Conservation (phyloP, 2,113 vertebrate species). For the Neogobius melanostomus region DNA sequence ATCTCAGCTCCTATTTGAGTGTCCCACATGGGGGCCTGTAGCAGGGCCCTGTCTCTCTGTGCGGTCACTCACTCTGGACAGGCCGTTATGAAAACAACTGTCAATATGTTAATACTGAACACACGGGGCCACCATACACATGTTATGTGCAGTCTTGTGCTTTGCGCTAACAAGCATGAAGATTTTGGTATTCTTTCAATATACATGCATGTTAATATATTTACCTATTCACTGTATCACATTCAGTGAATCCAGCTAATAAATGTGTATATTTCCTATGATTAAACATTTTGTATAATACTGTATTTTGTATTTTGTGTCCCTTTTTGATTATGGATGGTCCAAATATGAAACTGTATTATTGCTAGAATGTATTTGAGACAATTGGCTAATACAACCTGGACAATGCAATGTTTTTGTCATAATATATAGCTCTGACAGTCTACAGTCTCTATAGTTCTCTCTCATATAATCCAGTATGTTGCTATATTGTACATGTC, state of each 20-base stretch:
- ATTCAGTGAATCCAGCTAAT: no score
- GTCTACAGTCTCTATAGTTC: background rate
- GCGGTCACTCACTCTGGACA: constrained; percentile 69
- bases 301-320: no score
- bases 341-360: no score
- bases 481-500: background rate
- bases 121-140: constrained; percentile 41
- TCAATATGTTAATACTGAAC: constrained; percentile 78
- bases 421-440: background rate
- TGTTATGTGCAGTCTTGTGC: constrained; percentile 36
- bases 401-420: background rate
- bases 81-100: constrained; percentile 65
- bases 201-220: no score
- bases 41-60: constrained; percentile 70
- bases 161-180: constrained; percentile 5
- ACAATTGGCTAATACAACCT: no score
- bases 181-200: no score
- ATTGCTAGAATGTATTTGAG: no score
- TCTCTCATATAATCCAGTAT: no score
- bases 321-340: no score
- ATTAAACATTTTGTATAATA: no score
- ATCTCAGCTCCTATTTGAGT: constrained; percentile 73
- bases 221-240: no score
- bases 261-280: no score
- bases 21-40: constrained; percentile 70